Percentiles rank a stretch among this genome's conserved stretches.
Conservation (phyloP, 2,113 vertebrate species). For the Oceanodroma tethys region DNA sequence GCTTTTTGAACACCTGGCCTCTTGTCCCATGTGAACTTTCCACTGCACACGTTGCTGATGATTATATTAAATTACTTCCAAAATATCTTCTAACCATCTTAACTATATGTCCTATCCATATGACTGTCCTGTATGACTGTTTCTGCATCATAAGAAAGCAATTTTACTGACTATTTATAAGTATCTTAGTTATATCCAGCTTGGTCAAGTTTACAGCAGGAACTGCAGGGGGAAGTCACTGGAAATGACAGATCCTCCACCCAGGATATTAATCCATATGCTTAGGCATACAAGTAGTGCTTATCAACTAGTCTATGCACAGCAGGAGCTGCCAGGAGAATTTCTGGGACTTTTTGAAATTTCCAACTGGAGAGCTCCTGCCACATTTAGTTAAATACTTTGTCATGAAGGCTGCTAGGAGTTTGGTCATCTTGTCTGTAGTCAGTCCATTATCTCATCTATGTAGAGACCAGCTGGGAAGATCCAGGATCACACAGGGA, state of each 20-base stretch:
- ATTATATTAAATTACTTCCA: neutral
- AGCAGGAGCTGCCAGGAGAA: conserved; percentile 19
- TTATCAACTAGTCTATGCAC: neutral
- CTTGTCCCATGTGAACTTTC: neutral
- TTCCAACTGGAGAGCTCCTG: neutral
- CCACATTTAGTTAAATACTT: neutral
- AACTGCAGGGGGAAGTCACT: neutral
- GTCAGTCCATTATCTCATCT: neutral
- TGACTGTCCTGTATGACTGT: neutral
- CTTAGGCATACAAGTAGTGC: neutral
- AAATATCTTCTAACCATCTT: neutral
- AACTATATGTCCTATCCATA: neutral
- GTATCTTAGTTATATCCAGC: neutral
- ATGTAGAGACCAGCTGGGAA: neutral
- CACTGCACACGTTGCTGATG: neutral
- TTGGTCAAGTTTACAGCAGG: neutral
- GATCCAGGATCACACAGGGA: rapidly evolving
- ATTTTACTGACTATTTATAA: neutral
- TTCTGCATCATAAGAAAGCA: neutral
- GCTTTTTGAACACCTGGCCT: no score
- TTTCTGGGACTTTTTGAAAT: neutral
- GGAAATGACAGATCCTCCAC: conserved; percentile 14
- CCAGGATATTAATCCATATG: neutral
- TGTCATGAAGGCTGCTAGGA: neutral
- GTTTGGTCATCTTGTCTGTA: neutral